Conservation (phyloP, 2,113 vertebrate species). For the Platichthys flesus region DNA sequence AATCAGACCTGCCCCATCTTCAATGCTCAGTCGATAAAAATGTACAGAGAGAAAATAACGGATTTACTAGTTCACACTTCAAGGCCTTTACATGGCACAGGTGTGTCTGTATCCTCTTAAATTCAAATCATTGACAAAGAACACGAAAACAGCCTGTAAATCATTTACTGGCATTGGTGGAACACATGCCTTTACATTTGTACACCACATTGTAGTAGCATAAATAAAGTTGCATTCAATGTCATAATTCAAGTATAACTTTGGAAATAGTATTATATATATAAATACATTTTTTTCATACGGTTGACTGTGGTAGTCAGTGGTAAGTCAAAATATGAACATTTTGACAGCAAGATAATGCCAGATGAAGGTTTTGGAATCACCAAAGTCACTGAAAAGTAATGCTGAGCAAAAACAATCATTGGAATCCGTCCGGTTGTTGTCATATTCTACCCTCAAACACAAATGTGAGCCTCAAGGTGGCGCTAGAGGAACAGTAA, state of each 20-base stretch:
- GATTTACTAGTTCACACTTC: constrained; percentile 8
- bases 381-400: not conserved
- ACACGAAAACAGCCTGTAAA: not conserved
- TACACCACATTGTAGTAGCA: not conserved
- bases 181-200: not conserved
- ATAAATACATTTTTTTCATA: too few species aligned
- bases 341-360: not conserved
- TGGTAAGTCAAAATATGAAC: too few species aligned
- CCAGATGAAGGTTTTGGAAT: not conserved
- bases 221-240: too few species aligned
- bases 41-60: not conserved
- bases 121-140: not conserved
- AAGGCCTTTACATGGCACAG: not conserved
- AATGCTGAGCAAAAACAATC: not conserved
- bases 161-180: too few species aligned
- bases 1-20: not conserved
- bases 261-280: too few species aligned
- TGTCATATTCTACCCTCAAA: not conserved
- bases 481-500: not conserved
- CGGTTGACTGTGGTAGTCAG: too few species aligned
- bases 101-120: not conserved
- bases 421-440: not conserved
- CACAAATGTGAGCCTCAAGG: not conserved
- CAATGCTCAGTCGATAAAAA: not conserved
- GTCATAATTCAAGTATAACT: too few species aligned